Base-by-base conservation (phyloP, 2,113 vertebrate species). In the Anhinga anhinga region DNA sequence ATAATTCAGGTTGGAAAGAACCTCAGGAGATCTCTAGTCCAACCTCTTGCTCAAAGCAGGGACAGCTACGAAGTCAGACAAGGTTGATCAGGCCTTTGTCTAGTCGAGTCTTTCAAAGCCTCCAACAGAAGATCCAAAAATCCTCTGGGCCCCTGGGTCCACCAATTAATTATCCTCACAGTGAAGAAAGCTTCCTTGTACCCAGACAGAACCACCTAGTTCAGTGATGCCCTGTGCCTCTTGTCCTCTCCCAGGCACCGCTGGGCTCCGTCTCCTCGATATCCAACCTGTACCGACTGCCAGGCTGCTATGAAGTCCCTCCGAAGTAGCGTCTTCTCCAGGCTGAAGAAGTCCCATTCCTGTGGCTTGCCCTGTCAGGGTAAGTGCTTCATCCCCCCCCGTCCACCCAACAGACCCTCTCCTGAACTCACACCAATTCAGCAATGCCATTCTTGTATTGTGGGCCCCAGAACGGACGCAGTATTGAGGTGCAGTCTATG, bases 221-320 rank as follows among this genome's bases (percentile, higher is more conserved):
- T 42, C 20, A 16, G 11, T 10, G 19, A 7, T 0, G 2, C n/a
- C 42, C 34, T 5, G 5, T 40, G 49, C 42, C 23, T 42, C 47
- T 30, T 4, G 1, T 19, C 26, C 55, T 63, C 23, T 45, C 55
- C 38, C 40, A 8, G 1, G 47, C 18, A 32, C 27, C 1, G 2
- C 29, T 0, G 1, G 45, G 36, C 40, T 32, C 22, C 5, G 0
- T 40, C 49, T 23, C 42, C n/a, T 5, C 1, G 12, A n/a, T 9
- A n/a, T 55, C 23, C 14, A 14, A 45, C 56, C 44, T 7, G 42
- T 9, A 22, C 29, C 11, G 29, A 2, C 29, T 13, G 19, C 61
- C 32, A 26, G 29, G 34, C 49, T 73, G 56, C 52, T 44, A 5
- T 2, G 16, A 38, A 38, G 27, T 27, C 65, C 38, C 47, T 45